Conservation (phyloP, 2,888 invertebrate species). For the Catocala sponsa region DNA sequence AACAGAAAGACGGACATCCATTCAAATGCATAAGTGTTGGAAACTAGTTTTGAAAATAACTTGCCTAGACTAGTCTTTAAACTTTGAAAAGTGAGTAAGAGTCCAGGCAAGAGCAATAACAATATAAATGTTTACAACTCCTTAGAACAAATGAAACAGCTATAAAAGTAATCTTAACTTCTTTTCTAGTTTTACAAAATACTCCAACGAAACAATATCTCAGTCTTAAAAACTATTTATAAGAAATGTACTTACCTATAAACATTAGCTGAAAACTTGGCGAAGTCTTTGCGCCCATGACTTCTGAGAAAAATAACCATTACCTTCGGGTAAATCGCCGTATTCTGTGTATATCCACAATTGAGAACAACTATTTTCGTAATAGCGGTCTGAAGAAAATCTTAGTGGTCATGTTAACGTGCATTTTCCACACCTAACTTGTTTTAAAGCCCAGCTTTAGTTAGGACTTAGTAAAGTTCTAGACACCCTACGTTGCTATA, state of each 20-base stretch:
- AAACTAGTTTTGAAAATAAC: no score
- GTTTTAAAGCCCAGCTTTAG: slow-evolving; percentile 19
- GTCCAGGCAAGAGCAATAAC: no score
- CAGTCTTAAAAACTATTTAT: slow-evolving; percentile 12
- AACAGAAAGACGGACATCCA: no score
- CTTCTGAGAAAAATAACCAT: slow-evolving; percentile 6
- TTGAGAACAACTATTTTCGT: not conserved
- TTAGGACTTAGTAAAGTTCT: not conserved
- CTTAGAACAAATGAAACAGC: not conserved
- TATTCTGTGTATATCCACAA: not conserved
- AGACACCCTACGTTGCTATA: no score
- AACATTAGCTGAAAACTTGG: slow-evolving; percentile 7
- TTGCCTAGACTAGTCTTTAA: no score
- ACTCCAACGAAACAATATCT: not conserved
- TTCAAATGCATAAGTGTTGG: no score
- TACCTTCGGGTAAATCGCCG: slow-evolving; percentile 5
- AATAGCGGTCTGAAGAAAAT: not conserved
- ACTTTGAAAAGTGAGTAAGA: no score
- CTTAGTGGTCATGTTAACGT: not conserved
- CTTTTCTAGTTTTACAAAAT: not conserved
- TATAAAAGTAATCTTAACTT: not conserved
- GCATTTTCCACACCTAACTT: not conserved
- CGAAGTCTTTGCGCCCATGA: slow-evolving; percentile 1
- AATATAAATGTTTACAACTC: not conserved
- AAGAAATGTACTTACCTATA: slow-evolving; percentile 4